phyloP scores from a whole-genome alignment of 2,888 invertebrate species.

The Barypeithes pellucidus region DNA sequence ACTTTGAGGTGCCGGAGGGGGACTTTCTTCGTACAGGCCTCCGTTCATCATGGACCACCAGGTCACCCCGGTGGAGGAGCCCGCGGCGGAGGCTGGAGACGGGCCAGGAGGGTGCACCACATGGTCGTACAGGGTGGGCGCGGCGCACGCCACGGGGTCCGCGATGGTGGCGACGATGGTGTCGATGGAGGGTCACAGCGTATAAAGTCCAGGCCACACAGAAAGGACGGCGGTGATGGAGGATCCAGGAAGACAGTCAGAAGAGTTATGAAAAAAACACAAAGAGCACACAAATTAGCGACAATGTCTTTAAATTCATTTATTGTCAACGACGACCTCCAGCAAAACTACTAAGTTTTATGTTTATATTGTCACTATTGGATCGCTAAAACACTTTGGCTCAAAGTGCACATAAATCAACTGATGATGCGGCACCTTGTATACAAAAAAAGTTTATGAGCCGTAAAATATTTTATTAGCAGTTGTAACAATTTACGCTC shows the following conservation, averaged over 20 bases:
- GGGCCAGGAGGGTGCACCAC: slow-evolving; percentile 81
- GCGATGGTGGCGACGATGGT: slow-evolving; percentile 78
- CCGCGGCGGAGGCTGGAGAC: slow-evolving; percentile 87
- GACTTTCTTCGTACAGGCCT: slow-evolving; percentile 83
- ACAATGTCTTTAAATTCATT: slow-evolving; percentile 51
- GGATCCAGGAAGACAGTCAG: slow-evolving; percentile 40
- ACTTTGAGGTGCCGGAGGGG: slow-evolving; percentile 71
- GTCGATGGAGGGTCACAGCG: slow-evolving; percentile 68
- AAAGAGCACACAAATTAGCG: slow-evolving; percentile 62
- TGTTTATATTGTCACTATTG: slow-evolving; percentile 41
- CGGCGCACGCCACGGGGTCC: slow-evolving; percentile 87
- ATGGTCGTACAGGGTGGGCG: slow-evolving; percentile 86
- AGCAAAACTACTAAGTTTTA: slow-evolving; percentile 33
- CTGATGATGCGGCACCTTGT: slow-evolving; percentile 60
- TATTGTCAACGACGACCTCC: slow-evolving; percentile 53
- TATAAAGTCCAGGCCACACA: slow-evolving; percentile 55
- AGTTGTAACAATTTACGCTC: slow-evolving; percentile 62
- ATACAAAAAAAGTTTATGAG: slow-evolving; percentile 64
- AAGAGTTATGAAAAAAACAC: slow-evolving; percentile 61
- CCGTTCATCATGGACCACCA: slow-evolving; percentile 92
- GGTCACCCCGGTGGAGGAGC: slow-evolving; percentile 88
- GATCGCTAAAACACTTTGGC: slow-evolving; percentile 58
- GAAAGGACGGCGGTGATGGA: slow-evolving; percentile 6
- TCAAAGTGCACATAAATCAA: slow-evolving; percentile 61
- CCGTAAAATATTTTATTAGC: slow-evolving; percentile 67